Evolutionary conservation across 2,113 vertebrate species (phyloP).

Genomic region (Sturnus vulgaris): DNA sequence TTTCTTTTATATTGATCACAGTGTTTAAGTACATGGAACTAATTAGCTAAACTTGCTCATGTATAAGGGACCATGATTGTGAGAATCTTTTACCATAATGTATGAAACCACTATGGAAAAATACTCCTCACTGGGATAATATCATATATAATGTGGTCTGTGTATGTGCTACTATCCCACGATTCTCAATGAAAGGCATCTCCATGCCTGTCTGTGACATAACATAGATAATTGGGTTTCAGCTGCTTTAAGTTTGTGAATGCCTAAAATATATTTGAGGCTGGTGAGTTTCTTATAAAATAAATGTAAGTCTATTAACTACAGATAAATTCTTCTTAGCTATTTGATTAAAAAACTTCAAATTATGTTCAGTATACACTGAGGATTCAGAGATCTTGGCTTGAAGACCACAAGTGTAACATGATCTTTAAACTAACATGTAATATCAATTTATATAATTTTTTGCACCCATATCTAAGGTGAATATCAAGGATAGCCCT

Average conservation of each 20-base stretch:
- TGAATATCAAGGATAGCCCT: not conserved
- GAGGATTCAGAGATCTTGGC: not conserved
- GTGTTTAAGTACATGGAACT: not conserved
- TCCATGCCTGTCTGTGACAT: rapidly evolving
- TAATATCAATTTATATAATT: not conserved
- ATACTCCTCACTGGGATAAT: not conserved
- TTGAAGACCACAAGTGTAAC: not conserved
- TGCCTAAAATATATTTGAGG: not conserved
- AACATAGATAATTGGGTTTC: not conserved
- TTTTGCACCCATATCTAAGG: not conserved
- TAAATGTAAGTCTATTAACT: not conserved
- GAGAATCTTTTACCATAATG: not conserved
- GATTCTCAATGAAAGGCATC: not conserved
- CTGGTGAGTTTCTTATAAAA: not conserved
- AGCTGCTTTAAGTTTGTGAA: not conserved
- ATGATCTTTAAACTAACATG: not conserved
- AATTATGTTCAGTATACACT: not conserved
- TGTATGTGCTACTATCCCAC: not conserved
- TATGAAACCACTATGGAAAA: not conserved
- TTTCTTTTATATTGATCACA: not conserved
- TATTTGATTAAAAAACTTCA: not conserved
- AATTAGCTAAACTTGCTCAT: not conserved
- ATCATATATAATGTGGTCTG: not conserved
- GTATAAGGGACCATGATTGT: not conserved
- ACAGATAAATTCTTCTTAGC: not conserved